Evolutionary conservation across 2,797 vertebrate species (phyloP).

Genomic region (Petrocephalus sullivani): DNA sequence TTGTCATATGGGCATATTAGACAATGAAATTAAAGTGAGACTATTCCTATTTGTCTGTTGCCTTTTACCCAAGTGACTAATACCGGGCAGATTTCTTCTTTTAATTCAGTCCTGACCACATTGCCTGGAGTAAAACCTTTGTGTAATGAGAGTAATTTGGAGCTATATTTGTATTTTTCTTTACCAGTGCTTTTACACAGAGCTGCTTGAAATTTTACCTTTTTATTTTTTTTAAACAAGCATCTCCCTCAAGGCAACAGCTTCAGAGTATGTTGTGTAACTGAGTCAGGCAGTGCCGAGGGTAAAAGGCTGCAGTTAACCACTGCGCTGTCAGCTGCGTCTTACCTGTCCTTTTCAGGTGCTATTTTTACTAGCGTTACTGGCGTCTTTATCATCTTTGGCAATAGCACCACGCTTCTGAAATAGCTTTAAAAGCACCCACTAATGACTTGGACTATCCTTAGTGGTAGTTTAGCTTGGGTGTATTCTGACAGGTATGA

Average conservation of each 20-base stretch:
- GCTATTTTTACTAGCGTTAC: slow-evolving; percentile 9
- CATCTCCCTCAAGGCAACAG: not conserved
- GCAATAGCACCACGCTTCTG: not conserved
- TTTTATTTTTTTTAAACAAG: not conserved
- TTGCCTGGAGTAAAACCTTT: not conserved
- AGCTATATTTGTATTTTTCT: not conserved
- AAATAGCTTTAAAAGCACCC: not conserved
- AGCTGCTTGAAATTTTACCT: not conserved
- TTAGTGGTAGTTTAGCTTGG: not conserved
- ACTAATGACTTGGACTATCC: not conserved
- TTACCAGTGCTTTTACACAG: not conserved
- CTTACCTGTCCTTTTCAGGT: not conserved
- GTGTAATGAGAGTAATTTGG: not conserved
- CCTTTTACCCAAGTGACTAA: not conserved
- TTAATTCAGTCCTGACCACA: not conserved
- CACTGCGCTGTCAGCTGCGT: not conserved
- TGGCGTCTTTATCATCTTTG: not conserved
- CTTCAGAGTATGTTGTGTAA: not conserved
- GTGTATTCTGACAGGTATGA: not conserved
- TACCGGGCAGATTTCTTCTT: not conserved
- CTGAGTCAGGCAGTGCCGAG: not conserved
- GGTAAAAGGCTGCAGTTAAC: not conserved
- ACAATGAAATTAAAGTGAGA: slow-evolving; percentile 3
- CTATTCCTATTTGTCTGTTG: not conserved
- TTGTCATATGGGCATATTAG: not conserved